These are phyloP conservation scores for Notospermus geniculatus DNA, from an alignment of 1,140 invertebrate species.

Conservation along the genomic window DNA sequence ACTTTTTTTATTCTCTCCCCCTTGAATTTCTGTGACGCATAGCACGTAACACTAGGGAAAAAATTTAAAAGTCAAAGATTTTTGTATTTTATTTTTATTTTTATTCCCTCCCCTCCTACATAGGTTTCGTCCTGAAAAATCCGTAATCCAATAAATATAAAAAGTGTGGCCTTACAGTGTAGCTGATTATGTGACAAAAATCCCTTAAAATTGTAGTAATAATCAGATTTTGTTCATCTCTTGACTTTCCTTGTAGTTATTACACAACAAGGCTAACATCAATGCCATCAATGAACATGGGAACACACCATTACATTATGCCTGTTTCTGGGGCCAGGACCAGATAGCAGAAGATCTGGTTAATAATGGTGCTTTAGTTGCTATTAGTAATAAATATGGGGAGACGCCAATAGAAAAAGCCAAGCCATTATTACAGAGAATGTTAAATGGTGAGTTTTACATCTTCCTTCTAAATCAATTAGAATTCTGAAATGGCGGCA, in stretches of 20 bases:
- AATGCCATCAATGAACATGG: slow-evolving; percentile 99
- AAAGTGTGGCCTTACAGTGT: no score
- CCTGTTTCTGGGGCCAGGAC: slow-evolving; percentile 97
- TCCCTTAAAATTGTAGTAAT: no score
- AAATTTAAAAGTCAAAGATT: no score
- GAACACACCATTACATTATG: slow-evolving; percentile 97
- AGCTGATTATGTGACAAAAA: no score
- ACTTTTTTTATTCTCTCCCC: no score
- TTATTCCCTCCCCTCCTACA: no score
- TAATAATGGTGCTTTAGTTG: slow-evolving; percentile 83
- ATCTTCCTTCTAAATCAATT: not conserved
- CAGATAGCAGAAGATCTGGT: slow-evolving; percentile 92
- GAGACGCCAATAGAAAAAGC: slow-evolving; percentile 95
- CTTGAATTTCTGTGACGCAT: no score
- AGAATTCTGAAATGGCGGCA: no score
- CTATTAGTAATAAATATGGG: slow-evolving; percentile 93
- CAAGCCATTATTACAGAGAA: slow-evolving; percentile 71
- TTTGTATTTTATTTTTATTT: no score
- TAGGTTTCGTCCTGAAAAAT: no score
- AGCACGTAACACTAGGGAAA: no score
- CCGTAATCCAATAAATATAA: no score
- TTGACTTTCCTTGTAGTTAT: slow-evolving; percentile 65
- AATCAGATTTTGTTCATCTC: slow-evolving; percentile 17
- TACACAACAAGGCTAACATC: slow-evolving; percentile 90
- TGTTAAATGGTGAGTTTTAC: slow-evolving; percentile 41